Conservation (phyloP, 1,140 invertebrate species). For the Drosophila tropicalis region DNA sequence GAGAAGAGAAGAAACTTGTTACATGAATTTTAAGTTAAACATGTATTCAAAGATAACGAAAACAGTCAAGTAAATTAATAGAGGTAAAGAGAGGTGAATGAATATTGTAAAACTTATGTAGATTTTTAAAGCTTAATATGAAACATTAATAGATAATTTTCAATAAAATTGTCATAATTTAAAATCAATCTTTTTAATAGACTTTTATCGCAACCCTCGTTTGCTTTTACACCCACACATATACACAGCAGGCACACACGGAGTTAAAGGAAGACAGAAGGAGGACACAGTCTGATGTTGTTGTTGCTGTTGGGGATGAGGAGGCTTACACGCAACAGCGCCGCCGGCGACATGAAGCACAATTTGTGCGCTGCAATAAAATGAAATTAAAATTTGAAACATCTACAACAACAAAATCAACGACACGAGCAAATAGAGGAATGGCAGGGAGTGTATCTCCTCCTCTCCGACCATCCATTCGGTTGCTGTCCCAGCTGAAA, state of each 20-base stretch:
- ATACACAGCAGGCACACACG: slow-evolving; percentile 31
- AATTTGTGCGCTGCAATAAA: slow-evolving; percentile 77
- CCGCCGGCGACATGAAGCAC: slow-evolving; percentile 65
- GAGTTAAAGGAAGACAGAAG: slow-evolving; percentile 11
- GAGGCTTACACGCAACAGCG: slow-evolving; percentile 60
- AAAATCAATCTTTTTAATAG: neutral
- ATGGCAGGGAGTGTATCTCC: neutral
- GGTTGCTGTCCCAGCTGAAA: slow-evolving; percentile 39
- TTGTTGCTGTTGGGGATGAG: slow-evolving; percentile 20
- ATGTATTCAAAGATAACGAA: no score
- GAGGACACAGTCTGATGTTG: neutral
- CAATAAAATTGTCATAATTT: no score
- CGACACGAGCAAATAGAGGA: neutral
- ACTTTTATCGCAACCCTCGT: neutral
- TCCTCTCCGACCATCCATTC: neutral
- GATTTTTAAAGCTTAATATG: no score
- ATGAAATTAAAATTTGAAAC: slow-evolving; percentile 77
- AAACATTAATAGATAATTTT: no score
- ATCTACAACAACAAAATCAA: slow-evolving; percentile 47
- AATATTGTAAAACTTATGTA: no score
- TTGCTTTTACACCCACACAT: slow-evolving; percentile 13
- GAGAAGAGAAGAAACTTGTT: no score
- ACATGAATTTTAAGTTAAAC: no score
- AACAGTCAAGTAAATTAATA: no score
- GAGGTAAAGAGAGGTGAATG: no score